Conservation (phyloP, 1,140 invertebrate species). For the Stegodyphus mimosarum region DNA sequence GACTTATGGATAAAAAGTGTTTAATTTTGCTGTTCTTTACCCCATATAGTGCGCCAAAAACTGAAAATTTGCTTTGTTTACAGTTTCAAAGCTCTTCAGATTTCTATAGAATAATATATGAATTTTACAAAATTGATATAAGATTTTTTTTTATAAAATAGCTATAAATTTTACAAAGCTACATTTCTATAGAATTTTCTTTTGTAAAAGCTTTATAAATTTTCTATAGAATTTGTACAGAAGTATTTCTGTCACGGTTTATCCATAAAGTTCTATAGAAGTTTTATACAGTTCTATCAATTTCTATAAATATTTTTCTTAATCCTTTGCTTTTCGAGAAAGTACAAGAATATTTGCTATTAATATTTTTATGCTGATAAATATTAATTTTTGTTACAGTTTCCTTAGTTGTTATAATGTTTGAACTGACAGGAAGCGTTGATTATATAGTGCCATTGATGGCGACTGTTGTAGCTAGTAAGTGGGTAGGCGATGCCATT, state of each 20-base stretch:
- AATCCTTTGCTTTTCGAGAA: not conserved
- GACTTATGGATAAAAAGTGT: too few species aligned
- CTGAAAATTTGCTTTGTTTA: too few species aligned
- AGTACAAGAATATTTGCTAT: not conserved
- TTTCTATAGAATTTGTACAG: too few species aligned
- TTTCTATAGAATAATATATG: not conserved
- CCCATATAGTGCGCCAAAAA: too few species aligned
- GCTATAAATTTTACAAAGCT: not conserved
- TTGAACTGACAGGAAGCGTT: constrained; percentile 97
- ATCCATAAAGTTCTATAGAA: too few species aligned
- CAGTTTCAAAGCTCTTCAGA: too few species aligned
- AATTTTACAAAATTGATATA: not conserved
- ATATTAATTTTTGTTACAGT: constrained; percentile 72
- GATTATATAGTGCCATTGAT: constrained; percentile 98
- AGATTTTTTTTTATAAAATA: not conserved
- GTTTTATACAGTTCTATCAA: not conserved
- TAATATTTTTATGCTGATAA: not conserved
- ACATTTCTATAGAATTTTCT: not conserved
- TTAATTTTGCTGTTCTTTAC: too few species aligned
- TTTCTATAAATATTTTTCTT: not conserved
- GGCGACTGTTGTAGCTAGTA: constrained; percentile 98
- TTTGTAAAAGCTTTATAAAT: too few species aligned
- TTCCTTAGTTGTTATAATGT: constrained; percentile 99
- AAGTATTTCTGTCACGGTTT: too few species aligned
- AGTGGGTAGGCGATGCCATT: constrained; percentile 99